Evolutionary conservation across 1,140 invertebrate genomes (phyloP).

Genomic region (Prorops nasuta): DNA sequence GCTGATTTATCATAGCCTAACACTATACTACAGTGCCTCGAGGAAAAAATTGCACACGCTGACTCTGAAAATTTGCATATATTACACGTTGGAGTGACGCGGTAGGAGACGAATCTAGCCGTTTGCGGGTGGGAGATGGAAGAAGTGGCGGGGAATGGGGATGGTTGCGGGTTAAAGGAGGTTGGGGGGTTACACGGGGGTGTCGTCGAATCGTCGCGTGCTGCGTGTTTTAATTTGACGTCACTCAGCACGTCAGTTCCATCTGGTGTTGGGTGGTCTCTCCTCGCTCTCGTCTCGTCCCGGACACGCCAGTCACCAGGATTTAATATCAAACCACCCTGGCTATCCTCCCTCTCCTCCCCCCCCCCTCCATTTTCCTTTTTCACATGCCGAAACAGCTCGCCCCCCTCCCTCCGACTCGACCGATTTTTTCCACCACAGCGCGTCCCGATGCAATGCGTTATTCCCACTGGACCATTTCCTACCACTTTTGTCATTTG

Average conservation of each 20-base stretch:
- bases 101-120: background rate
- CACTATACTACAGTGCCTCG: no score
- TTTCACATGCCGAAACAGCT: no score
- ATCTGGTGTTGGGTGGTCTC: constrained; percentile 46
- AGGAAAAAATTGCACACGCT: no score
- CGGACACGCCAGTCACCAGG: constrained; percentile 46
- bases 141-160: background rate
- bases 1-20: no score
- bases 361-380: constrained; percentile 4
- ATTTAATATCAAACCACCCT: constrained; percentile 50
- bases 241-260: constrained; percentile 52
- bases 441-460: no score
- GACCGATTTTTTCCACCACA: no score
- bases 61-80: no score
- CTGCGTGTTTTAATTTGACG: constrained; percentile 55
- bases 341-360: constrained; percentile 17
- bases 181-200: constrained; percentile 30
- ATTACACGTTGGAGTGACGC: no score
- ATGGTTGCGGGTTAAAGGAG: constrained; percentile 8
- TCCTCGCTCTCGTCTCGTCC: constrained; percentile 36
- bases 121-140: background rate
- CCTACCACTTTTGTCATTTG: no score
- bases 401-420: background rate
- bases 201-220: constrained; percentile 50
- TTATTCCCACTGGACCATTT: no score